These are phyloP conservation scores for Campylorhamphus procurvoides DNA, from an alignment of 2,113 vertebrate genomes.

Conservation along the genomic window DNA sequence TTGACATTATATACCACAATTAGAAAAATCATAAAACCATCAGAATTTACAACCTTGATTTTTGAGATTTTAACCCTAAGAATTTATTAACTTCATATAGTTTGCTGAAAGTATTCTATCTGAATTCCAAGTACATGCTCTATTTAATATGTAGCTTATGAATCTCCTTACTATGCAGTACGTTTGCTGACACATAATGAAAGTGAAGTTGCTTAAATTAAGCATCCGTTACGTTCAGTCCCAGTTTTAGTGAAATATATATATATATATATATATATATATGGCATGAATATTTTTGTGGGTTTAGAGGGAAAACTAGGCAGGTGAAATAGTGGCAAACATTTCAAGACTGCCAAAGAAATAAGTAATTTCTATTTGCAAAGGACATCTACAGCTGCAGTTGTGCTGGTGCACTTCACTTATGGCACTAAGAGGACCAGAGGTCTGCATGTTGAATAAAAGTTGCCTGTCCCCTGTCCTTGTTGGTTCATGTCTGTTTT, in stretches of 20 bases:
- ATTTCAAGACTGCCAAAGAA: not conserved
- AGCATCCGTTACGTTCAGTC: not conserved
- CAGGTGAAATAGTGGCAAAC: not conserved
- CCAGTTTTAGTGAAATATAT: not conserved
- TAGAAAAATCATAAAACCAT: not conserved
- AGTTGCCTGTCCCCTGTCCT: not conserved
- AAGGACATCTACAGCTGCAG: not conserved
- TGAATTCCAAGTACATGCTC: not conserved
- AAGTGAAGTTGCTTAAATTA: constrained; percentile 27
- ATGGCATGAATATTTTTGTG: not conserved
- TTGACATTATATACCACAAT: not conserved
- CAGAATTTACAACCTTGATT: not conserved
- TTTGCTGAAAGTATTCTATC: not conserved
- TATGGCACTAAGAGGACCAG: not conserved
- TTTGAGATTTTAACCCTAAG: not conserved
- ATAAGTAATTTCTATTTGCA: not conserved
- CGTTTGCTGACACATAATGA: not conserved
- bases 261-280: not conserved
- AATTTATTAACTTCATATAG: not conserved
- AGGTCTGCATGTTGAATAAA: not conserved
- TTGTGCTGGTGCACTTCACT: not conserved
- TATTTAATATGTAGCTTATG: not conserved
- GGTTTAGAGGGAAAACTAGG: not conserved
- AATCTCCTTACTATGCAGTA: constrained; percentile 9
- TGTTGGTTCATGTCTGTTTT: not conserved